Percentiles rank a stretch among this genome's conserved stretches.
Evolutionary conservation across 1,140 invertebrate genomes (phyloP).

Genomic region (Sycophaga agraensis): DNA sequence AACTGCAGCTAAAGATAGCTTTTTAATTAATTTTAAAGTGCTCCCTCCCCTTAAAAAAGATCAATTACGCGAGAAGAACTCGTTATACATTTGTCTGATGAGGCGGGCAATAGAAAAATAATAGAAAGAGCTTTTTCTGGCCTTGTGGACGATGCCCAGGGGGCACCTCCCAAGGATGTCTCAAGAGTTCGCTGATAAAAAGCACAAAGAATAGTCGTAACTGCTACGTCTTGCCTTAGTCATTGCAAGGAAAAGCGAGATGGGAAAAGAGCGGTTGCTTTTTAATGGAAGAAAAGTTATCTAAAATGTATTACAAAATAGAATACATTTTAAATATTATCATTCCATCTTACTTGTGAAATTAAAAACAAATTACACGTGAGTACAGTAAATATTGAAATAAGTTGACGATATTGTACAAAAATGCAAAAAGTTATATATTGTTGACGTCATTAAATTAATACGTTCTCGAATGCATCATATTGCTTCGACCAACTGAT

Average conservation of each 20-base stretch:
- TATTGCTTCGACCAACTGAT: too few species aligned
- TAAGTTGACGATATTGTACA: too few species aligned
- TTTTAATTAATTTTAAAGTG: constrained; percentile 11
- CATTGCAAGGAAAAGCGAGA: not conserved
- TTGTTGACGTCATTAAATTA: too few species aligned
- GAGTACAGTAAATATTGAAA: too few species aligned
- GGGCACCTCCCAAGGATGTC: constrained; percentile 1
- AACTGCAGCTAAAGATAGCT: not conserved
- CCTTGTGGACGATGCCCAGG: constrained; percentile 30
- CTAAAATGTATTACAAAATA: not conserved
- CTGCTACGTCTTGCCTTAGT: constrained; percentile 9
- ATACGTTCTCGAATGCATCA: too few species aligned
- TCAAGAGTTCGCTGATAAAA: constrained; percentile 15
- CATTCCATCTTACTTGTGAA: too few species aligned
- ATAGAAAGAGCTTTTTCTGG: constrained; percentile 46
- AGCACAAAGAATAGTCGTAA: constrained; percentile 15
- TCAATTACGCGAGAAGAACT: constrained; percentile 12
- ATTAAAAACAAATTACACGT: too few species aligned
- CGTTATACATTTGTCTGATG: constrained; percentile 20
- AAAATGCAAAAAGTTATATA: too few species aligned
- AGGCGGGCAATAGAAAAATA: constrained; percentile 54
- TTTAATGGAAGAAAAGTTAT: not conserved
- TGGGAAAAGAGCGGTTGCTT: not conserved
- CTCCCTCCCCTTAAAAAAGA: too few species aligned
- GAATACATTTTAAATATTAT: too few species aligned